Evolutionary conservation across 2,888 invertebrate genomes (phyloP), one percentile per base, ranked within the genome.

Genomic region (Pilophorus perplexus): DNA sequence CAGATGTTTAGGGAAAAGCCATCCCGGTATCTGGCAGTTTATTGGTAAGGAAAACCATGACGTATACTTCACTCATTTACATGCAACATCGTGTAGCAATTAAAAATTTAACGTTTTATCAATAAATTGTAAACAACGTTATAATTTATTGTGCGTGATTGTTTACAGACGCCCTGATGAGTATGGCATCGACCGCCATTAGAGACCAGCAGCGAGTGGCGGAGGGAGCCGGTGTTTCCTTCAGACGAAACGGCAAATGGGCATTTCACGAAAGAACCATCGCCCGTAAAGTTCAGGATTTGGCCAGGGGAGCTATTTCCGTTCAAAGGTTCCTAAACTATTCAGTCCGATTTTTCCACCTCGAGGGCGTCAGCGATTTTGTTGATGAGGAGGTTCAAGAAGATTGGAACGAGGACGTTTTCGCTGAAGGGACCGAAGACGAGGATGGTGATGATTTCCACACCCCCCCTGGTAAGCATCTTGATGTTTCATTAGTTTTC

Each of bases 11-110:
- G 46, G 46, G 22, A 46, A 46, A 46, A 20, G 12, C 46, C 46
- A 20, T 23, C 46, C 46, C 6, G 46, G 46, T 12, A 46, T 46
- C 46, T 46, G 46, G 46, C 46, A 46, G 46, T 46, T 46, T n/a
- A 46, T 46, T 18, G 46, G 46, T 46, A 46, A 46, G 46, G 6
- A 46, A 46, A 38, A 38, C 38, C 38, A 38, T 38, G 14, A 38
- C 38, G 38, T 38, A 14, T 38, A n/a, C 14, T 14, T 38, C 12
- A 38, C 14, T 14, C 12, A 38, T 38, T 38, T 38, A 14, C 38
- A 38, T 38, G 38, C 38, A 3, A 38, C 38, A 38, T 38, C 14
- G 38, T 38, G 12, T 38, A 38, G 12, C 38, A 38, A 14, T 14
- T 14, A 38, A 38, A 38, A 38, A 38, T 6, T 38, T 38, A 3